phyloP scores from a whole-genome alignment of 2,797 vertebrate species.

The Gastrophryne carolinensis region DNA sequence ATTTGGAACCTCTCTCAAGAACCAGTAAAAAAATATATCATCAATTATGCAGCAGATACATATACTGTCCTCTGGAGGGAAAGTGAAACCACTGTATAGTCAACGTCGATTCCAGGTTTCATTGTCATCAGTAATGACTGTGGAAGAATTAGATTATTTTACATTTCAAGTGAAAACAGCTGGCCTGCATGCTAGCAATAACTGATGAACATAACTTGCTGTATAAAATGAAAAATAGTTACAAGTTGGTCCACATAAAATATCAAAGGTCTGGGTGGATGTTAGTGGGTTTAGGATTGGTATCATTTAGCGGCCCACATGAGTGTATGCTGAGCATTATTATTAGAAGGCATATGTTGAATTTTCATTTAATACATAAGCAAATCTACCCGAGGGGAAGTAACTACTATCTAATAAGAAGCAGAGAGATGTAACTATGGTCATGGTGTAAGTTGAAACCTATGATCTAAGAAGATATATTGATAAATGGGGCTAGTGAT shows the following conservation, averaged over 20 bases:
- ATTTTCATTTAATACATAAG: too few species aligned
- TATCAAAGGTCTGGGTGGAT: neutral
- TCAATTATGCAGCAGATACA: constrained; percentile 30
- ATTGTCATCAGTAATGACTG: neutral
- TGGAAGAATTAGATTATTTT: neutral
- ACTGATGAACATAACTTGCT: neutral
- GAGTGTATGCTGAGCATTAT: too few species aligned
- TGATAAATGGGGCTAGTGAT: too few species aligned
- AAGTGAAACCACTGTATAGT: constrained; percentile 1
- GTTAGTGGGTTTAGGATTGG: neutral
- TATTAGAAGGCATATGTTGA: too few species aligned
- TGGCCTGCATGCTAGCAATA: neutral
- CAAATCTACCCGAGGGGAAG: too few species aligned
- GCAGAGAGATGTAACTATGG: too few species aligned
- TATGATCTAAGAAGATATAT: too few species aligned
- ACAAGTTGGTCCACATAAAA: neutral
- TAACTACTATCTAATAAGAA: too few species aligned
- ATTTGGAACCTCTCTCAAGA: constrained; percentile 17
- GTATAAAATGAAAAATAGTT: neutral
- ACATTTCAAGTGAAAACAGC: neutral
- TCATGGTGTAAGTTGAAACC: too few species aligned
- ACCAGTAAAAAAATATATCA: constrained; percentile 20
- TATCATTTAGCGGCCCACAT: too few species aligned
- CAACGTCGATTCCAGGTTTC: neutral
- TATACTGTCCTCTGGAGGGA: constrained; percentile 11